Base-by-base conservation (phyloP, 2,113 vertebrate genomes). In the Brachypteracias leptosomus region DNA sequence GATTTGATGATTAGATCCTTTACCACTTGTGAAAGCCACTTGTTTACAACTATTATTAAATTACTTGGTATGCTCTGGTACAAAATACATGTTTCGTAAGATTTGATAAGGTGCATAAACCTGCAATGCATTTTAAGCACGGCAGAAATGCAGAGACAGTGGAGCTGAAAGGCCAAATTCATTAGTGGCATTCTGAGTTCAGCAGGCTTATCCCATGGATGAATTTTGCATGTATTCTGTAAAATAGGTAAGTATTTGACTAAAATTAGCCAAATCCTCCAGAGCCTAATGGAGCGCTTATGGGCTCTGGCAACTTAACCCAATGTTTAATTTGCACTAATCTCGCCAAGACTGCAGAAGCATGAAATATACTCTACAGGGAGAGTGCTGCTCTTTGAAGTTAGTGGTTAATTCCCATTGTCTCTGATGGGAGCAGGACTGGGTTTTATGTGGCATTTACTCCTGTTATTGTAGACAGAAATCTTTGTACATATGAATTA, bases 241-340 rank as follows among this genome's bases (percentile, higher is more conserved):
- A 87, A 94, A 95, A 95, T 52, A 94, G 88, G 95, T 93, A 78
- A 95, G 93, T 94, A 82, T 96, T 95, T 93, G 90, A 96, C 73
- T 96, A 93, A 96, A 97, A 97, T 96, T 96, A 96, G 95, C 90
- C 95, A 95, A 96, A 97, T 97, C 95, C 95, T 94, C 90, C 54
- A 85, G 96, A 96, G 96, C 83, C 92, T 95, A 96, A 96, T 97
- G 90, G 90, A 97, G 95, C 2, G 7, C 96, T 95, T 89, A 87
- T 70, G 86, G 92, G 84, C 92, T 95, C 92, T 96, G 95, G 92
- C 95, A 97, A 96, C 79, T 96, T 95, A 96, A 92, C 92, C 95
- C 93, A 90, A 85, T 94, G 92, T 97, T 96, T 96, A 96, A 95
- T 97, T 96, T 96, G 93, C 88, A 62, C 88, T 97, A 96, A 97